phyloP scores from a whole-genome alignment of 1,140 invertebrate genomes.

The Drosophila insularis region DNA sequence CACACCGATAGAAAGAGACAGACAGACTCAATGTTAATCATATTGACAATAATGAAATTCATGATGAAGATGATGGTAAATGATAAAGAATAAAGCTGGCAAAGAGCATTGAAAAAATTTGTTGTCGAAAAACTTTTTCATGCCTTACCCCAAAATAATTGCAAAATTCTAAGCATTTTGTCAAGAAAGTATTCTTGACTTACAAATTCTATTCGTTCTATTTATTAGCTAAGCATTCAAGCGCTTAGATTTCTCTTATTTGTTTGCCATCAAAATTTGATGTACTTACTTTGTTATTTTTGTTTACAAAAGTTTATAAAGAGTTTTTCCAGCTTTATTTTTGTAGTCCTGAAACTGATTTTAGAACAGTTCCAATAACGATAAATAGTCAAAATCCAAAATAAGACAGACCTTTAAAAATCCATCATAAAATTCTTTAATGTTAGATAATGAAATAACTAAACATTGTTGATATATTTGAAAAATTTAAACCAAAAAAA shows the following conservation, averaged over 20 bases:
- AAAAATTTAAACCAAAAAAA: no score
- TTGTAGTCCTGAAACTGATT: neutral
- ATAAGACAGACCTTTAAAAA: neutral
- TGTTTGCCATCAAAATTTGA: neutral
- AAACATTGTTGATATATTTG: no score
- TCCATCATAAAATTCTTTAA: no score
- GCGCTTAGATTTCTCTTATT: slow-evolving; percentile 40
- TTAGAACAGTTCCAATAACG: neutral
- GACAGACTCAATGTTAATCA: neutral
- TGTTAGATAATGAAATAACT: no score
- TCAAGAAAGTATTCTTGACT: slow-evolving; percentile 28
- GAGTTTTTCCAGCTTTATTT: neutral
- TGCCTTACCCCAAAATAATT: slow-evolving; percentile 27
- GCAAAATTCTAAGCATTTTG: slow-evolving; percentile 45
- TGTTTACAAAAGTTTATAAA: neutral
- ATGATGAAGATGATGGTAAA: neutral
- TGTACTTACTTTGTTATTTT: slow-evolving; percentile 1
- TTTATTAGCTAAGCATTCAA: slow-evolving; percentile 67
- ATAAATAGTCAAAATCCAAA: neutral
- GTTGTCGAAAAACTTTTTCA: slow-evolving; percentile 13
- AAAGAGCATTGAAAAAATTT: slow-evolving; percentile 64
- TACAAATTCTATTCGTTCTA: slow-evolving; percentile 40
- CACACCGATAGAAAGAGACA: neutral
- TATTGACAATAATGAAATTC: neutral
- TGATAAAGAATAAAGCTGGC: neutral